Percentiles rank a stretch among this genome's conserved stretches.
Evolutionary conservation across 2,888 invertebrate genomes (phyloP).

Genomic region (Chaitophorus viminalis): DNA sequence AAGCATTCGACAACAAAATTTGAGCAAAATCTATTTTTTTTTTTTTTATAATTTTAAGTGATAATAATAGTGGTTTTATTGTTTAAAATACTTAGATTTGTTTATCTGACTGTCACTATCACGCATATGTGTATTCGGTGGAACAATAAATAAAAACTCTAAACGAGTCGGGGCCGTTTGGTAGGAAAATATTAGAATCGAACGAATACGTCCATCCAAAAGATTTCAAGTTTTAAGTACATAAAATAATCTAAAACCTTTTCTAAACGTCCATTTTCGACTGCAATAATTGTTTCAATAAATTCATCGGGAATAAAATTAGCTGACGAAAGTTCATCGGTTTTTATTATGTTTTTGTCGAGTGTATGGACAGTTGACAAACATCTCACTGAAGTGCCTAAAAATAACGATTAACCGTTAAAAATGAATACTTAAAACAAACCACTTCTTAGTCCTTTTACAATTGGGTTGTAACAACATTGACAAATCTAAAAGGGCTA

Average conservation of each 20-base stretch:
- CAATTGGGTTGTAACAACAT: constrained; percentile 33
- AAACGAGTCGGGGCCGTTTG: no score
- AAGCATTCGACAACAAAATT: no score
- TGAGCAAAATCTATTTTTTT: no score
- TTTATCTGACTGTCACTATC: no score
- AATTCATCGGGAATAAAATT: background rate
- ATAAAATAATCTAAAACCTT: background rate
- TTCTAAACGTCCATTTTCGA: background rate
- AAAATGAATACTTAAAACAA: background rate
- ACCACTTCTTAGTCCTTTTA: background rate
- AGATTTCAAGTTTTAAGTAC: background rate
- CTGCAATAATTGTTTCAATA: background rate
- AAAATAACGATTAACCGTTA: background rate
- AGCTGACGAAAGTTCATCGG: background rate
- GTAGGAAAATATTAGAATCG: no score
- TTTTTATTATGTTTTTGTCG: background rate
- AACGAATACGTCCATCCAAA: no score
- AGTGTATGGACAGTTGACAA: constrained; percentile 19
- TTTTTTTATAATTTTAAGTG: no score
- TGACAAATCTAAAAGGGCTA: constrained; percentile 38
- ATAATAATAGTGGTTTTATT: no score
- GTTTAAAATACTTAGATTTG: no score
- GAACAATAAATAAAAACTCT: no score
- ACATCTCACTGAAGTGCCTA: constrained; percentile 54
- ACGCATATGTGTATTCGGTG: no score